phyloP scores from a whole-genome alignment of 2,797 vertebrate genomes.

The Muscicapa striata region DNA sequence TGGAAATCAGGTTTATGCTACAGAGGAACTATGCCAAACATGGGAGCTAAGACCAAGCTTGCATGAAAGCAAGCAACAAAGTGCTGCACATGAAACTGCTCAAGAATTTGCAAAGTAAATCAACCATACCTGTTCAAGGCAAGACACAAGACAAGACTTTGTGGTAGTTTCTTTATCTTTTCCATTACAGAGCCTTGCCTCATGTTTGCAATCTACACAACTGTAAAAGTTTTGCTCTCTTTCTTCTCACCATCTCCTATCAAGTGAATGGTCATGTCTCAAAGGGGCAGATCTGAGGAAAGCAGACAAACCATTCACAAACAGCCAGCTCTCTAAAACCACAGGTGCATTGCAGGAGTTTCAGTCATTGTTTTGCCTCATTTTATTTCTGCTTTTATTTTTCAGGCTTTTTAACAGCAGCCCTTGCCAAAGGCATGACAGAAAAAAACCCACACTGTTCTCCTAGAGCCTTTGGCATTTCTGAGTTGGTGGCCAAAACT shows the following conservation, averaged over 20 bases:
- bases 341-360: not conserved
- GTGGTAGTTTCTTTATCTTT: not conserved
- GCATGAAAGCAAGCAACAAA: not conserved
- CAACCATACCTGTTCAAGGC: not conserved
- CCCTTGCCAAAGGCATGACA: not conserved
- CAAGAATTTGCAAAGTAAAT: not conserved
- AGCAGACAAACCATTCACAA: not conserved
- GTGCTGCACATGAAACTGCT: not conserved
- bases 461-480: not conserved
- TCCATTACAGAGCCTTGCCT: not conserved
- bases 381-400: conserved; percentile 16
- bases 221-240: not conserved
- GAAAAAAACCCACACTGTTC: not conserved
- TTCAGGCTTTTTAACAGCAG: not conserved
- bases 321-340: not conserved
- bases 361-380: not conserved
- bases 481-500: conserved; percentile 20
- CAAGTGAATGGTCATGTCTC: not conserved
- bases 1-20: conserved; percentile 1
- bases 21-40: not conserved
- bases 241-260: not conserved
- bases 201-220: not conserved
- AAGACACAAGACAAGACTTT: not conserved
- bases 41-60: not conserved
- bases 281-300: not conserved